Percentiles rank a stretch among this genome's conserved stretches.
Conservation (phyloP, 2,797 vertebrate genomes). For the Poecilia gillii region DNA sequence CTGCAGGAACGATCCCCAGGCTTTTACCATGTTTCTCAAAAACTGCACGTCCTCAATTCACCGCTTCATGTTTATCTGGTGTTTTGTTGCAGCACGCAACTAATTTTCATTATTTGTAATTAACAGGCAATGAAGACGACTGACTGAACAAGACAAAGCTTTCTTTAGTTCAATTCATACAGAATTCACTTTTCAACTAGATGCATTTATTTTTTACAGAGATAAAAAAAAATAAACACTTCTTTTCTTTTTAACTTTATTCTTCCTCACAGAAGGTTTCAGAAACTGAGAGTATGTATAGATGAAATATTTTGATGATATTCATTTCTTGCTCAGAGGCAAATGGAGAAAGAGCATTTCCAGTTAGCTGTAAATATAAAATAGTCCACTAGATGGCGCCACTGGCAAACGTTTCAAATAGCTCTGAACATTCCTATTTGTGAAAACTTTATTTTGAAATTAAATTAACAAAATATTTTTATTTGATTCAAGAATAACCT, state of each 20-base stretch:
- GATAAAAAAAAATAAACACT: no score
- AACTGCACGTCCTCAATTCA: not conserved
- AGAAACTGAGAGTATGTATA: not conserved
- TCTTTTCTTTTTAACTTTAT: not conserved
- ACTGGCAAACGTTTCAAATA: constrained; percentile 1
- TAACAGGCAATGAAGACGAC: not conserved
- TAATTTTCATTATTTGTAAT: not conserved
- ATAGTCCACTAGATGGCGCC: constrained; percentile 53
- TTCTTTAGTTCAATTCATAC: not conserved
- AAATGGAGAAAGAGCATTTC: not conserved
- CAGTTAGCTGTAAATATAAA: not conserved
- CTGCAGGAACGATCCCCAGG: constrained; percentile 58
- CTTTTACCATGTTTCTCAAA: not conserved
- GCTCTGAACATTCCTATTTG: no score
- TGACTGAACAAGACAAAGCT: not conserved
- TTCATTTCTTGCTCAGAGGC: not conserved
- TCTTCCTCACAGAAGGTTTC: not conserved
- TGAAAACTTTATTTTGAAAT: not conserved
- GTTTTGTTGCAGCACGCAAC: not conserved
- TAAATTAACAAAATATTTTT: not conserved
- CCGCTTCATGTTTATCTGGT: not conserved
- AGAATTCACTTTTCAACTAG: not conserved
- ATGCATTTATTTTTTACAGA: not conserved
- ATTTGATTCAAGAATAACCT: no score
- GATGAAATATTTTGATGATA: not conserved